A percentile compares a stretch with the other conserved stretches of the same genome.
phyloP scores from a whole-genome alignment of 2,888 invertebrate species.

The Barypeithes pellucidus region DNA sequence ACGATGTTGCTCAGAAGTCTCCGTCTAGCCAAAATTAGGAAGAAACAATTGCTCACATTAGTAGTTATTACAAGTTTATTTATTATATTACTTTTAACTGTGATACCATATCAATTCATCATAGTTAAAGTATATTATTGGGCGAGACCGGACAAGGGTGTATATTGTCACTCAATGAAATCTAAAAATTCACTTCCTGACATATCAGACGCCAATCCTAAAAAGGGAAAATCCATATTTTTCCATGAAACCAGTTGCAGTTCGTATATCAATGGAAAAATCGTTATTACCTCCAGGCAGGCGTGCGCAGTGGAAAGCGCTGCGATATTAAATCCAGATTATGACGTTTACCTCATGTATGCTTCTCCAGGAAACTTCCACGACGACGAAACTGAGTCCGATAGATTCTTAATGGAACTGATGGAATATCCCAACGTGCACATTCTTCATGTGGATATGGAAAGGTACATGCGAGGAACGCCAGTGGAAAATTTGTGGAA shows the following conservation, averaged over 20 bases:
- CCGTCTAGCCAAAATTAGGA: constrained; percentile 30
- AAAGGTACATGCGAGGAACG: constrained; percentile 73
- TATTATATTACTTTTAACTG: constrained; percentile 5
- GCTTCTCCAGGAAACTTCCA: constrained; percentile 69
- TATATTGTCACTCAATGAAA: constrained; percentile 42
- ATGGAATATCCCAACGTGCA: constrained; percentile 72
- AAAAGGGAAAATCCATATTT: constrained; percentile 74
- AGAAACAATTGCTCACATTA: constrained; percentile 31
- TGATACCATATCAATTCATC: constrained; percentile 34
- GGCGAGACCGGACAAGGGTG: constrained; percentile 46
- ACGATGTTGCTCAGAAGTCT: constrained; percentile 29
- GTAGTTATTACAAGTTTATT: constrained; percentile 2
- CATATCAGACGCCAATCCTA: constrained; percentile 62
- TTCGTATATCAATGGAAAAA: constrained; percentile 66
- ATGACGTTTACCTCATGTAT: constrained; percentile 74
- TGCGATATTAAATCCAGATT: constrained; percentile 75
- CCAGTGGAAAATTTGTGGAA: constrained; percentile 75
- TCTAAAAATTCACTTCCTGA: constrained; percentile 61
- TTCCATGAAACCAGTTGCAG: constrained; percentile 80
- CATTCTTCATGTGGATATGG: constrained; percentile 72
- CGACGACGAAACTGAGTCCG: constrained; percentile 60
- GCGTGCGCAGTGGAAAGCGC: constrained; percentile 82
- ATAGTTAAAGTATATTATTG: constrained; percentile 48
- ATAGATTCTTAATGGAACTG: constrained; percentile 67
- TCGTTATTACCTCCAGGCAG: constrained; percentile 74